These are phyloP conservation scores for Synergus umbraculus DNA, from an alignment of 2,888 invertebrate species.

Conservation along the genomic window DNA sequence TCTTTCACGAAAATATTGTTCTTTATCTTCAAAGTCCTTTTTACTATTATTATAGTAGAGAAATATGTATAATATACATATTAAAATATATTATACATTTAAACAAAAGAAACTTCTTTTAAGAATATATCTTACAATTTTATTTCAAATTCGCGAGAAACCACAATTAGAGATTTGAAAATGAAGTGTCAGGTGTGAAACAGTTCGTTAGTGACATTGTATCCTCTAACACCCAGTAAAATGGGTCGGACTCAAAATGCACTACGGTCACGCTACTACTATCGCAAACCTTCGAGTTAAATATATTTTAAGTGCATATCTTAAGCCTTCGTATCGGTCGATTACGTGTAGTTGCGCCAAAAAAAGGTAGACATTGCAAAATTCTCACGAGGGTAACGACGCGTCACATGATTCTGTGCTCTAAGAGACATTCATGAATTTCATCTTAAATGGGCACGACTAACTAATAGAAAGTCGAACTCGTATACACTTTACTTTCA, in stretches of 20 bases:
- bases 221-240: conserved; percentile 11
- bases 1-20: neutral
- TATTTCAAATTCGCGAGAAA: too few relatives aligned
- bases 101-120: neutral
- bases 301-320: conserved; percentile 51
- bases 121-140: too few relatives aligned
- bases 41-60: neutral
- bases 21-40: neutral
- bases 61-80: neutral
- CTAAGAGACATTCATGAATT: conserved; percentile 14
- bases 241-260: conserved; percentile 10
- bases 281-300: conserved; percentile 48
- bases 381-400: conserved; percentile 39
- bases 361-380: conserved; percentile 48
- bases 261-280: conserved; percentile 11
- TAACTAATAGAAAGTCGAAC: neutral
- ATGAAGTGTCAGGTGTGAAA: neutral
- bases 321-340: conserved; percentile 45
- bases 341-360: conserved; percentile 42
- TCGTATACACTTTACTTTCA: neutral
- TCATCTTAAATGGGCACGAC: conserved; percentile 8
- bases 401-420: conserved; percentile 28
- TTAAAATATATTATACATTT: neutral
- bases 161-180: neutral
- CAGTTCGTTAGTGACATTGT: conserved; percentile 31